Conservation (phyloP, 2,113 vertebrate genomes). For the Alces alces region DNA sequence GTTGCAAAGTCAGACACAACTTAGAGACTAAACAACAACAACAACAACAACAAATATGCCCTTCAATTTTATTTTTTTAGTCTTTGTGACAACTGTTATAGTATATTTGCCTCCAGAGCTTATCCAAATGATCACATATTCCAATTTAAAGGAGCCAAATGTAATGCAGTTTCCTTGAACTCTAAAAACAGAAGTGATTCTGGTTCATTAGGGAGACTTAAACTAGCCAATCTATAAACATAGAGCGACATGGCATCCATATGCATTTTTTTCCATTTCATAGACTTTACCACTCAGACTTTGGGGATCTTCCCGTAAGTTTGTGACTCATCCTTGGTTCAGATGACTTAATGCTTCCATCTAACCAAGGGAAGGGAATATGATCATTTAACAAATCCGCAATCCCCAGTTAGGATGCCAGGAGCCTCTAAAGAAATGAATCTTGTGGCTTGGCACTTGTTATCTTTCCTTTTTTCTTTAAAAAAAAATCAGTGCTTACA, state of each 20-base stretch:
- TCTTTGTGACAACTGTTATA: background rate
- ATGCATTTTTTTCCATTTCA: constrained; percentile 65
- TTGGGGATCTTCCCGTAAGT: constrained; percentile 38
- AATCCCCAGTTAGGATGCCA: constrained; percentile 41
- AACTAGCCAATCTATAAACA: background rate
- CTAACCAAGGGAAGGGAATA: constrained; percentile 37
- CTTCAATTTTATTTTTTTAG: background rate
- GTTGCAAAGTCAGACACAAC: background rate
- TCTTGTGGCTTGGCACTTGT: constrained; percentile 57
- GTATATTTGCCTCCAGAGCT: background rate
- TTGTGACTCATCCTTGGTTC: constrained; percentile 31
- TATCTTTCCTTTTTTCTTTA: background rate
- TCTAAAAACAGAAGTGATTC: background rate
- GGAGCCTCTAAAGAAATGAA: background rate
- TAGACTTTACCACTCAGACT: constrained; percentile 49
- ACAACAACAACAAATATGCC: background rate
- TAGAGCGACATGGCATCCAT: constrained; percentile 30
- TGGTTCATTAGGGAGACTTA: background rate
- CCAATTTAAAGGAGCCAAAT: background rate
- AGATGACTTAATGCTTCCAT: constrained; percentile 68
- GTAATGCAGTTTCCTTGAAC: background rate
- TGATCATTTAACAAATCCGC: constrained; percentile 44
- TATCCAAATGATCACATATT: background rate
- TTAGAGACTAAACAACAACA: background rate
- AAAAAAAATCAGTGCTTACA: background rate